phyloP scores from a whole-genome alignment of 2,797 vertebrate species.

The Paratrypauchen microcephalus region DNA sequence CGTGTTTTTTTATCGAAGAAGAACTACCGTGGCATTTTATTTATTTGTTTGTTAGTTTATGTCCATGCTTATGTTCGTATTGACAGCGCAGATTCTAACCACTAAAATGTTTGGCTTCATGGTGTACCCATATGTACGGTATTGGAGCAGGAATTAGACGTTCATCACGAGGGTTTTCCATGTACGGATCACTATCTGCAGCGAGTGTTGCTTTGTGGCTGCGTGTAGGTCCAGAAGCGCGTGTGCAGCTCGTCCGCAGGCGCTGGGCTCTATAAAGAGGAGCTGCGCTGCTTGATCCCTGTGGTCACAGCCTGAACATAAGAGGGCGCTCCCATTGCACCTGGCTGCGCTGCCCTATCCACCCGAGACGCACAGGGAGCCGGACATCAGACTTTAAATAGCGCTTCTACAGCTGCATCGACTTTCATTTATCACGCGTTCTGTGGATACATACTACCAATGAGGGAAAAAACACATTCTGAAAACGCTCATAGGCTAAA shows the following conservation, averaged over 20 bases:
- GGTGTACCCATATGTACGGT: neutral
- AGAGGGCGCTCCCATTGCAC: slow-evolving; percentile 87
- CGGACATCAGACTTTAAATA: slow-evolving; percentile 63
- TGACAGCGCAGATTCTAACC: neutral
- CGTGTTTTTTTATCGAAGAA: neutral
- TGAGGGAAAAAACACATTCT: neutral
- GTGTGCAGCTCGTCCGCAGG: slow-evolving; percentile 50
- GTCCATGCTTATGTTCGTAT: neutral
- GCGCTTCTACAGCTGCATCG: slow-evolving; percentile 15
- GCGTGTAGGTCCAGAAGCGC: neutral
- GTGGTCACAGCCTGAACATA: slow-evolving; percentile 83
- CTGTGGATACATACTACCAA: neutral
- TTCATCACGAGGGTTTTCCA: slow-evolving; percentile 10
- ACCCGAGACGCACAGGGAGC: slow-evolving; percentile 56
- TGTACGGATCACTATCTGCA: slow-evolving; percentile 14
- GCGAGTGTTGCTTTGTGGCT: slow-evolving; percentile 13
- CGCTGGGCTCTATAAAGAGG: slow-evolving; percentile 59
- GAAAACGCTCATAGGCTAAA: neutral
- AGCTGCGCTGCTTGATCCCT: slow-evolving; percentile 75
- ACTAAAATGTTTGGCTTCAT: slow-evolving; percentile 1
- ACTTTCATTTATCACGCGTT: slow-evolving; percentile 5
- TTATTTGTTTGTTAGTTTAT: neutral
- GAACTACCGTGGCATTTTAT: neutral
- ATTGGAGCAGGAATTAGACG: slow-evolving; percentile 8
- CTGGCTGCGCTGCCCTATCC: slow-evolving; percentile 78